These are phyloP conservation scores for Caenorhabditis drosophilae DNA, from an alignment of 2,888 invertebrate genomes.

Conservation along the genomic window DNA sequence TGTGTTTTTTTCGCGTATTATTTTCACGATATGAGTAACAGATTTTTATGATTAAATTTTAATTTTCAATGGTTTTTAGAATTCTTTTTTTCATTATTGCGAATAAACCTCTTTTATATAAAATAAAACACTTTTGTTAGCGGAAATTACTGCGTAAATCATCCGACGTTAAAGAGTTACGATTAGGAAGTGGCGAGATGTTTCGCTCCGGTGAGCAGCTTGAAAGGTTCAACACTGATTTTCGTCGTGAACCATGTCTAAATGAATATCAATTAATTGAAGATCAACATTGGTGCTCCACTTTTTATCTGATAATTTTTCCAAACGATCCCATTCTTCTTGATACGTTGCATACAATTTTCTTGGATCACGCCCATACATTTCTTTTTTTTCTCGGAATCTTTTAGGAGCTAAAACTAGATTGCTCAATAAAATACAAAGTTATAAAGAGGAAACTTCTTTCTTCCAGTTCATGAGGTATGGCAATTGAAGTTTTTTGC, in stretches of 20 bases:
- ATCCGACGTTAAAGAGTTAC: slow-evolving; percentile 24
- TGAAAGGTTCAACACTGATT: slow-evolving; percentile 43
- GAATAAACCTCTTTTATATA: no score
- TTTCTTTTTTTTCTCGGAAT: slow-evolving; percentile 66
- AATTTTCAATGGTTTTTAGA: no score
- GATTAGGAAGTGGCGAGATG: slow-evolving; percentile 34
- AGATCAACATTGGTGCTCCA: not conserved
- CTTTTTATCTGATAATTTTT: slow-evolving; percentile 51
- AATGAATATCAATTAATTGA: not conserved
- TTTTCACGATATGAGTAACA: no score
- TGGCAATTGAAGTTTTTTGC: slow-evolving; percentile 9
- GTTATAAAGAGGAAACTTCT: slow-evolving; percentile 12
- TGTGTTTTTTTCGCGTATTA: not conserved
- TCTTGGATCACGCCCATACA: slow-evolving; percentile 64
- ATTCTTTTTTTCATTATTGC: no score
- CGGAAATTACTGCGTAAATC: slow-evolving; percentile 24
- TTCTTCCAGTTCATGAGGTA: slow-evolving; percentile 17
- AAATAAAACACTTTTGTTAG: no score
- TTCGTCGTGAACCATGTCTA: slow-evolving; percentile 44
- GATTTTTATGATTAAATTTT: no score
- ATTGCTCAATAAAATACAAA: no score
- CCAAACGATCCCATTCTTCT: slow-evolving; percentile 65
- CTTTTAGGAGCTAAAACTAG: slow-evolving; percentile 54
- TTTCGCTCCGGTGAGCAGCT: slow-evolving; percentile 42
- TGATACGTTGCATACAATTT: slow-evolving; percentile 66